Conservation (phyloP, 2,797 vertebrate species). For the Pipistrellus nathusii region DNA sequence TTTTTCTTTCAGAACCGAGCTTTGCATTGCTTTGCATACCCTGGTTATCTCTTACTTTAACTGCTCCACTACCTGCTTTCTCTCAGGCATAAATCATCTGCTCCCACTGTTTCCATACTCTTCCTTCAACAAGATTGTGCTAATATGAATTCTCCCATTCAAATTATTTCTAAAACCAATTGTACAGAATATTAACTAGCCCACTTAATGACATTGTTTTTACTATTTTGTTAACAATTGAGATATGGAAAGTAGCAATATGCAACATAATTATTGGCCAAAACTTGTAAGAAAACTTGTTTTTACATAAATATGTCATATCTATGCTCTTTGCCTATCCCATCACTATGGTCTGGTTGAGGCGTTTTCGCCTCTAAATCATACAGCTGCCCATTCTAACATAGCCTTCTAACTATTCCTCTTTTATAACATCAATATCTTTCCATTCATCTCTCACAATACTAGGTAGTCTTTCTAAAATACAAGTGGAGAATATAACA, state of each 20-base stretch:
- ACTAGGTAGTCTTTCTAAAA: slow-evolving; percentile 48
- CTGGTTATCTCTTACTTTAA: not conserved
- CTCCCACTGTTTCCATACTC: not conserved
- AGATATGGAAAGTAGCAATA: not conserved
- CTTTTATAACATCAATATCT: slow-evolving; percentile 13
- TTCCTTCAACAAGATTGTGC: not conserved
- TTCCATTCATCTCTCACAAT: not conserved
- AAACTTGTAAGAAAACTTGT: not conserved
- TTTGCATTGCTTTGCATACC: not conserved
- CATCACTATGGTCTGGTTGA: not conserved
- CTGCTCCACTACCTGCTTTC: not conserved
- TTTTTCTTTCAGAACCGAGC: not conserved
- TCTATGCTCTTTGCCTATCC: not conserved
- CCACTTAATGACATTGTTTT: not conserved
- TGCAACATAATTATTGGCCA: not conserved
- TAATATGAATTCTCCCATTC: not conserved
- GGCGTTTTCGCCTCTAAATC: slow-evolving; percentile 12
- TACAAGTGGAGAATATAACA: slow-evolving; percentile 34
- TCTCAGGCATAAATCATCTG: not conserved
- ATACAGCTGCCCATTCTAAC: slow-evolving; percentile 18
- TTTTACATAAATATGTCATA: not conserved
- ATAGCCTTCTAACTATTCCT: slow-evolving; percentile 28
- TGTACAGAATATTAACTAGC: not conserved
- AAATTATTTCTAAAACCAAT: slow-evolving; percentile 3
- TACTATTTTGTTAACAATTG: not conserved